Evolutionary conservation across 1,140 invertebrate genomes (phyloP).

Genomic region (Laupala kohalensis): DNA sequence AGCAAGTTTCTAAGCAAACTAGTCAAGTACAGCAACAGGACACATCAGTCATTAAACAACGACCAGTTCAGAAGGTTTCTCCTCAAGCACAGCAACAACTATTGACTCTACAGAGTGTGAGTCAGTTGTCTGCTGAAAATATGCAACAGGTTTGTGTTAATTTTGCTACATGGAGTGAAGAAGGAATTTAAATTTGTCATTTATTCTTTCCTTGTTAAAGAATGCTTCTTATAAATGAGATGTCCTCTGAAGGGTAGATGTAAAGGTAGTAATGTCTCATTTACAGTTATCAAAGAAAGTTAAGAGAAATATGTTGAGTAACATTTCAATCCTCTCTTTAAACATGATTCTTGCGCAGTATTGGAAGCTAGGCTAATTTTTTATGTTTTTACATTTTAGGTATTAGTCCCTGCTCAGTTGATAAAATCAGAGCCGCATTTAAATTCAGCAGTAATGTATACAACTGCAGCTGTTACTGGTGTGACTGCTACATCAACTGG

Average conservation of each 20-base stretch:
- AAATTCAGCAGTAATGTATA: conserved; percentile 17
- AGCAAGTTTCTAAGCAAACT: neutral
- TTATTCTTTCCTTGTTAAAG: neutral
- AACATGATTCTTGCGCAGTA: neutral
- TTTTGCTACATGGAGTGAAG: neutral
- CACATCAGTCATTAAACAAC: neutral
- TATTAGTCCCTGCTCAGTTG: conserved; percentile 26
- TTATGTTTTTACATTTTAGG: neutral
- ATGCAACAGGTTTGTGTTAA: conserved; percentile 18
- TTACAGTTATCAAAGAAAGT: too few relatives aligned
- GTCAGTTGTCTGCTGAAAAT: conserved; percentile 22
- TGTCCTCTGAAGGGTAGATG: neutral
- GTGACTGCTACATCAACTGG: conserved; percentile 9
- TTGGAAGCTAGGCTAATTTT: neutral
- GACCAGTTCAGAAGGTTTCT: neutral
- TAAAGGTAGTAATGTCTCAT: neutral
- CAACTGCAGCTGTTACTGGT: conserved; percentile 5
- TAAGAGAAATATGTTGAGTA: neutral
- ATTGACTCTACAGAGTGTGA: conserved; percentile 24
- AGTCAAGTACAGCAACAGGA: neutral
- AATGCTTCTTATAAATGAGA: neutral
- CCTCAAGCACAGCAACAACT: conserved; percentile 18
- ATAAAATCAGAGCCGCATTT: conserved; percentile 23
- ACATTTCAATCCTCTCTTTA: neutral
- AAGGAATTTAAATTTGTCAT: too few relatives aligned